These are phyloP conservation scores for Cancer borealis DNA, from an alignment of 2,888 invertebrate species.

Conservation along the genomic window DNA sequence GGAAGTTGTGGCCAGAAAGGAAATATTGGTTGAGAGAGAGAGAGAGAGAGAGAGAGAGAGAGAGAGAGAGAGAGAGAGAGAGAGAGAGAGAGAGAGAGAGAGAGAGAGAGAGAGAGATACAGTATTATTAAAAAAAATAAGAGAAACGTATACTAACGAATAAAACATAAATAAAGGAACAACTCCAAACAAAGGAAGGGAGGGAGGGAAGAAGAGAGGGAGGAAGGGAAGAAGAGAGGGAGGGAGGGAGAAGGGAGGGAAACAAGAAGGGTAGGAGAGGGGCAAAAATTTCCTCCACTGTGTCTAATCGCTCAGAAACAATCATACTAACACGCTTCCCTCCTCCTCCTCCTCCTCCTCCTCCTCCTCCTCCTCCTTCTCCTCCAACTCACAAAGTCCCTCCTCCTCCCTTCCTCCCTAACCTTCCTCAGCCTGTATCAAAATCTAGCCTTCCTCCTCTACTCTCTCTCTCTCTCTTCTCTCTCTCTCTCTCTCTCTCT, in stretches of 20 bases:
- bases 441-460: background rate
- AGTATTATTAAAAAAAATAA: background rate
- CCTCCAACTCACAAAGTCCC: background rate
- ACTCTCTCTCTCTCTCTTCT: background rate
- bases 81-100: background rate
- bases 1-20: background rate
- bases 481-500: background rate
- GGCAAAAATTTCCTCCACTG: background rate
- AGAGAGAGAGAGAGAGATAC: background rate
- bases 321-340: background rate
- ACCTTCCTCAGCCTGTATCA: background rate
- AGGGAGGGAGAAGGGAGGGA: background rate
- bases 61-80: constrained; percentile 32
- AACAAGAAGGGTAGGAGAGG: too few species aligned
- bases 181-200: too few species aligned
- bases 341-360: background rate
- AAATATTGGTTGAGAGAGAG: constrained; percentile 24
- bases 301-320: background rate
- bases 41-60: constrained; percentile 32
- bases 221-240: background rate
- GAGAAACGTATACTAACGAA: background rate
- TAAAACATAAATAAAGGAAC: too few species aligned
- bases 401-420: background rate
- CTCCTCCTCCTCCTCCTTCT: background rate
- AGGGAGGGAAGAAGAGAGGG: background rate